Evolutionary conservation across 2,888 invertebrate genomes (phyloP), one percentile per base, ranked within the genome.

Genomic region (Vesta saturnalis): DNA sequence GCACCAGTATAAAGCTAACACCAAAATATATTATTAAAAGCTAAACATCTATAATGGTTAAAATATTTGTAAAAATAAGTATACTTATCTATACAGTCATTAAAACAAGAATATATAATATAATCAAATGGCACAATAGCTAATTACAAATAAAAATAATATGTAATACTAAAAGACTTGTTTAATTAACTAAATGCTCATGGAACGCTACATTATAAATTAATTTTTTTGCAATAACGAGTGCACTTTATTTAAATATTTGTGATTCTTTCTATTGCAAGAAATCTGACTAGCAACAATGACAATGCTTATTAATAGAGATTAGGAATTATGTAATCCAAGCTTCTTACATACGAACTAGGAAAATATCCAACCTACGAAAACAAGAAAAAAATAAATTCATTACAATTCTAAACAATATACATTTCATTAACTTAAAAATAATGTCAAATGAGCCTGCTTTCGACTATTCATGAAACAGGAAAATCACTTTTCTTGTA

Each of bases 301-400:
- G 19, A 60, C 61, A 49, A 62, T 54, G n/a, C 15, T 55, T 18
- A 67, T 71, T 70, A 65, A 78, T 58, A 70, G 58, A 64, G 39
- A 39, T 72, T 70, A 23, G 61, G 79, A 63, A 73, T 77, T 55
- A 80, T 77, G 67, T 80, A 78, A 15, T 81, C 80, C 39, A 81
- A 77, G 16, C 80, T 76, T 67, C 76, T 75, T 55, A 94, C 93
- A 83, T 91, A 93, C 73, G 90, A 91, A 81, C 92, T 92, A 1
- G 94, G 94, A 83, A 94, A 94, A 83, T 92, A 94, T 14, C 94
- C 94, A 77, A 89, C 87, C 87, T 90, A 81, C n/a, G n/a, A 73
- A 83, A 76, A 74, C 64, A 73, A 65, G 55, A 67, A 62, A 12
- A 39, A 10, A 39, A 21, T 1, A 54, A 30, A 39, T 43, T 16